These are phyloP conservation scores for Azemiops feae DNA, from an alignment of 2,113 vertebrate genomes.

Conservation along the genomic window DNA sequence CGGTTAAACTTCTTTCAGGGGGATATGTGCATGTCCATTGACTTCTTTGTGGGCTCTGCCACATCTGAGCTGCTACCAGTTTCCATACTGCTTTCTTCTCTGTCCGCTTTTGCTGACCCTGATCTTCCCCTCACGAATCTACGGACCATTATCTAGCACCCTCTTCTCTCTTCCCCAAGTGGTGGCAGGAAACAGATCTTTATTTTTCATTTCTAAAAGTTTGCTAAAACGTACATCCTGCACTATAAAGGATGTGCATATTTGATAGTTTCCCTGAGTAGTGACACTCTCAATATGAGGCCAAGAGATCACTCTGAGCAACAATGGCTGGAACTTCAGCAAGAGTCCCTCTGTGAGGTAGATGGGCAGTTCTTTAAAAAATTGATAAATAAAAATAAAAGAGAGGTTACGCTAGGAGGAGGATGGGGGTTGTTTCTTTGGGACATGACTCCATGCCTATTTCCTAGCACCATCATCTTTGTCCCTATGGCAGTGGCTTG, in stretches of 20 bases:
- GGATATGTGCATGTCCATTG: neutral
- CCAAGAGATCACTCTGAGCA: neutral
- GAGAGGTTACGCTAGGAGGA: neutral
- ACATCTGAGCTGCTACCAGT: neutral
- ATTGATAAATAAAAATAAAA: neutral
- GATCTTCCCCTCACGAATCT: neutral
- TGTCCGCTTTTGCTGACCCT: neutral
- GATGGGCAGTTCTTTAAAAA: neutral
- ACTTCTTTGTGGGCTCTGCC: neutral
- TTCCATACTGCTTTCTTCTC: neutral
- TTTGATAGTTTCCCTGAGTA: neutral
- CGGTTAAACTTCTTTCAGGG: neutral
- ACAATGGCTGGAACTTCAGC: neutral
- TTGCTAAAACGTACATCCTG: neutral
- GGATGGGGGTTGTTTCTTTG: neutral
- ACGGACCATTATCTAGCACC: neutral
- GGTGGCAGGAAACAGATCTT: neutral
- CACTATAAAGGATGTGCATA: neutral
- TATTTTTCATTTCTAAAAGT: neutral
- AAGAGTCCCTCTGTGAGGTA: neutral
- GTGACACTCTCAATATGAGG: neutral
- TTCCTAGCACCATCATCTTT: neutral
- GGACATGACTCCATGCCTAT: neutral
- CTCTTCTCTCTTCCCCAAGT: neutral
- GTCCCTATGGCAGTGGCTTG: neutral